Evolutionary conservation across 2,113 vertebrate species (phyloP), one percentile per base, ranked within the genome.

Genomic region (Uria aalge): DNA sequence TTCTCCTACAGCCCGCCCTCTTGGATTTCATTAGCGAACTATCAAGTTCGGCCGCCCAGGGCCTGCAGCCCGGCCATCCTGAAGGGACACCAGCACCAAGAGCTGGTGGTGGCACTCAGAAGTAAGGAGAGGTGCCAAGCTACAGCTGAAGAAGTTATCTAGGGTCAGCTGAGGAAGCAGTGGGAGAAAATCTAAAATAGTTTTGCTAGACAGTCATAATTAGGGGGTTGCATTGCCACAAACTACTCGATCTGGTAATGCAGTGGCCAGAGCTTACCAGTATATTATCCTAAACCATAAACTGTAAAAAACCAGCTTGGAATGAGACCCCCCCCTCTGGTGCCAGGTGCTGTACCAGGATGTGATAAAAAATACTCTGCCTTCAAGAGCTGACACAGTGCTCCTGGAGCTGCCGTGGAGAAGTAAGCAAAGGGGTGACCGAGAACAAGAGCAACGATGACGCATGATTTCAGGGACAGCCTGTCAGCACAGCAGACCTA

Each of bases 61-160:
- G 29, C 57, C 52, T 88, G 41, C 36, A 32, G 50, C 27, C 56
- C 1, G 3, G 6, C 38, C 5, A 7, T 29, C 36, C 32, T 0
- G 2, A 77, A 36, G 47, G 29, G 52, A 53, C 20, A 2, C 8
- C 0, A 2, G 47, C 60, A 36, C 34, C 6, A 5, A 17, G 30
- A 66, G 40, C 45, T 40, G 23, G 14, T 41, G 27, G 34, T 48
- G 20, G 50, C 40, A 4, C 20, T 56, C 21, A 12, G 40, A 18
- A 80, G 4, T 11, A 57, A 68, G 47, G 67, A 53, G 4, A 55
- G 30, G 8, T 27, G 34, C 50, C 36, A 19, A 43, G 8, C 21
- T 43, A 1, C 34, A 43, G n/a, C 38, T n/a, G 59, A 32, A 83
- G 43, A 40, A 68, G 27, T 68, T 82, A 22, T 3, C 12, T 26